Evolutionary conservation across 2,113 vertebrate genomes (phyloP), one percentile per base, ranked within the genome.

Genomic region (Ursus arctos): DNA sequence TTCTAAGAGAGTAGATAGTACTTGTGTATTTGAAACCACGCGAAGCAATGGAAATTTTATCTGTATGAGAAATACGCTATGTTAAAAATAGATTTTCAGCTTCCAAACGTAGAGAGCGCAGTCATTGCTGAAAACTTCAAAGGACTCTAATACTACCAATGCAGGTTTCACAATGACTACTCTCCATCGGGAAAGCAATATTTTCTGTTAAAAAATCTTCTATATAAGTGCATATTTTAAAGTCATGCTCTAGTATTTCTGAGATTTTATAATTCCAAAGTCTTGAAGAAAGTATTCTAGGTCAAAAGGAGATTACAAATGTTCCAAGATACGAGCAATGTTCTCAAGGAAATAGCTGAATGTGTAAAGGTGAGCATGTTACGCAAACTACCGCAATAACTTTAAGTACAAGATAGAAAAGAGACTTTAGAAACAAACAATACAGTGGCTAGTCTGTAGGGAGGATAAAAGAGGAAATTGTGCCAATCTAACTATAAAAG

Each of bases 161-260:
- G 6, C 21, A 63, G 21, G 55, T 63, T 74, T 74, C 74, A 61
- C 31, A 74, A 31, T n/a, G 51, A 71, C 91, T 49, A 19, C 43
- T 8, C 47, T 63, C 12, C 11, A 16, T 10, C 72, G 15, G 9
- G 33, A 95, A 95, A 55, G 22, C n/a, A 76, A 2, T 15, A 3
- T 43, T 91, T 59, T 95, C 65, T 96, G 6, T 47, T 81, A 57
- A 15, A 91, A 91, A 91, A 47, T n/a, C 6, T 59, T 84, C 88
- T 82, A 71, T 55, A 92, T 7, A 22, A 88, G 61, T 47, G 2
- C 26, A 12, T 33, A 77, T 90, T 92, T 92, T 89, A 93, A 93
- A 55, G 6, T 47, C 18, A 49, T 51, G 49, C 10, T 49, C 51
- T 69, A 11, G 40, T 51, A 81, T 63, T 57, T 21, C 36, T 55